phyloP scores from a whole-genome alignment of 2,797 vertebrate genomes.

The Mus minutoides region DNA sequence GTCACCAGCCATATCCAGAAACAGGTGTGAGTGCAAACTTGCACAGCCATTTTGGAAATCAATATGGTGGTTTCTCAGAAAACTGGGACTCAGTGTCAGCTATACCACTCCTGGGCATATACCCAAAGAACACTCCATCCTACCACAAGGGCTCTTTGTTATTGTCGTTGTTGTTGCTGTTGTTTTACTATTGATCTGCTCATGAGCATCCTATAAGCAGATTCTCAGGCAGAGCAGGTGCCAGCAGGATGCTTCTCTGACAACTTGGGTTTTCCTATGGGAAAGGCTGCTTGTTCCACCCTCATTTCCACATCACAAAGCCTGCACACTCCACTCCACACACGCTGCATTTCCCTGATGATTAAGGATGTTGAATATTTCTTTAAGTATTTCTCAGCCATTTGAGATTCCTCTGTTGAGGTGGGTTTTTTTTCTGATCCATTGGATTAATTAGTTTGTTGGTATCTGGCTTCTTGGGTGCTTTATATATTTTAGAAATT shows the following conservation, averaged over 20 bases:
- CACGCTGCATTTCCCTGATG: background rate
- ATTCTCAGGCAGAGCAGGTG: background rate
- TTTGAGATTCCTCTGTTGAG: background rate
- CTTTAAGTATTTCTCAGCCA: background rate
- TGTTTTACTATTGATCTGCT: background rate
- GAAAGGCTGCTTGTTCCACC: rapidly evolving
- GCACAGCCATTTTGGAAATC: background rate
- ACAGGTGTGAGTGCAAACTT: background rate
- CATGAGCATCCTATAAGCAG: background rate
- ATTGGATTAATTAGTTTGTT: background rate
- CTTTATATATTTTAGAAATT: background rate
- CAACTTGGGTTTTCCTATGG: background rate
- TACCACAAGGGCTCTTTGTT: background rate
- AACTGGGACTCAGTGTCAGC: background rate
- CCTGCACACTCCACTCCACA: too few species aligned
- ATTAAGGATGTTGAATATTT: background rate
- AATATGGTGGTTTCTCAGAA: background rate
- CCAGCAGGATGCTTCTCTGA: background rate
- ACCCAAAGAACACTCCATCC: background rate
- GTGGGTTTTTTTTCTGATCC: background rate
- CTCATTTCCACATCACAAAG: too few species aligned
- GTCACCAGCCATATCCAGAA: background rate
- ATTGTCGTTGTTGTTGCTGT: background rate
- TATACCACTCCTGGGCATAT: background rate
- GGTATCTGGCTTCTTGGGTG: background rate